phyloP scores from a whole-genome alignment of 2,888 invertebrate species.

The Bombyx huttoni region DNA sequence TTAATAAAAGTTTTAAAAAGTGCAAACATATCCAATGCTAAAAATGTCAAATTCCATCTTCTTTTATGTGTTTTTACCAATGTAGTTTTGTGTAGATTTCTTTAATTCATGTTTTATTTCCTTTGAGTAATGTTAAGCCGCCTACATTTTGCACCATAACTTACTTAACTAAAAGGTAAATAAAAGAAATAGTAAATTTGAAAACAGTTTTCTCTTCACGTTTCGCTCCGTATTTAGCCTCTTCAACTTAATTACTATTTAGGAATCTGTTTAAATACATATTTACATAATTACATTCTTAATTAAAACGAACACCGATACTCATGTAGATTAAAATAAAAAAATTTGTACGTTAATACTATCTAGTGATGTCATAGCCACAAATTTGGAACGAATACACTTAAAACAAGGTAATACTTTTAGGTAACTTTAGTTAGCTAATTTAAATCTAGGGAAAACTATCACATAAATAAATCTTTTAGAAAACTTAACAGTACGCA shows the following conservation, averaged over 20 bases:
- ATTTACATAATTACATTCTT: constrained; percentile 36
- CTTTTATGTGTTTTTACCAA: neutral
- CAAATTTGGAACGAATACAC: constrained; percentile 44
- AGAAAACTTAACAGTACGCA: constrained; percentile 50
- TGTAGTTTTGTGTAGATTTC: neutral
- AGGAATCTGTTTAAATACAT: constrained; percentile 19
- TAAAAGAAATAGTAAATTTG: constrained; percentile 28
- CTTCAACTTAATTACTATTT: constrained; percentile 29
- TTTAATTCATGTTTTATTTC: neutral
- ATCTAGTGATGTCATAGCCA: constrained; percentile 45
- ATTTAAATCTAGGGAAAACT: constrained; percentile 35
- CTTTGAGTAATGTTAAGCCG: neutral
- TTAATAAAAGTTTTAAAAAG: too few relatives aligned
- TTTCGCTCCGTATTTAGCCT: constrained; percentile 47
- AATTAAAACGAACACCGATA: constrained; percentile 11
- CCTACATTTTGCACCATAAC: neutral
- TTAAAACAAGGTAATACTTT: constrained; percentile 63
- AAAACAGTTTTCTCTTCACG: constrained; percentile 24
- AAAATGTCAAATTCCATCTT: too few relatives aligned
- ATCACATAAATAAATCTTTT: constrained; percentile 67
- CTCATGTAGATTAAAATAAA: constrained; percentile 14
- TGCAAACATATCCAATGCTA: too few relatives aligned
- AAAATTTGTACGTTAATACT: constrained; percentile 13
- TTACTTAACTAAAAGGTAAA: constrained; percentile 10
- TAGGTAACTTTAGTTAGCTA: constrained; percentile 66